phyloP scores from a whole-genome alignment of 2,888 invertebrate species.

The Geophilus truncorum region DNA sequence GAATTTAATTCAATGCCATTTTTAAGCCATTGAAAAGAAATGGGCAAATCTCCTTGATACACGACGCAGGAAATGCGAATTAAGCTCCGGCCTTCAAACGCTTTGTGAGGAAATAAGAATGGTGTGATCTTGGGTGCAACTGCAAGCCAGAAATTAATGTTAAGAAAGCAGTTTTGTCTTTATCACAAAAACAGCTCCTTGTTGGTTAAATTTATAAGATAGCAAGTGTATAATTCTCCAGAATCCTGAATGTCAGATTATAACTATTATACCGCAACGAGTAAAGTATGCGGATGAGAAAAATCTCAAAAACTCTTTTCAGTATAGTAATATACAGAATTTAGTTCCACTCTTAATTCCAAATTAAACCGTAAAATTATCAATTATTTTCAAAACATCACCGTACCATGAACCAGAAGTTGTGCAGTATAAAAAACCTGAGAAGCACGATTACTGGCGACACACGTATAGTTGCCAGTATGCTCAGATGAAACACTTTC shows the following conservation, averaged over 20 bases:
- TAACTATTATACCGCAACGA: not conserved
- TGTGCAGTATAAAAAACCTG: not conserved
- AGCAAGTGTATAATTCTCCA: not conserved
- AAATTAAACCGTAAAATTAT: not conserved
- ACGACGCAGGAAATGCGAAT: not conserved
- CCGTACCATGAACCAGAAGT: slow-evolving; percentile 19
- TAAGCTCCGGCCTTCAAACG: not conserved
- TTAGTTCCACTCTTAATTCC: not conserved
- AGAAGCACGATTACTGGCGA: not conserved
- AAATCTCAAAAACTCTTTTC: not conserved
- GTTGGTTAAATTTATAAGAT: not conserved
- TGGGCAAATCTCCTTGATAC: not conserved
- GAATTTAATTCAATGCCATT: not conserved
- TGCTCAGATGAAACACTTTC: not conserved
- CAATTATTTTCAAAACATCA: not conserved
- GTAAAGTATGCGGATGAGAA: not conserved
- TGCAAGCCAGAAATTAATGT: not conserved
- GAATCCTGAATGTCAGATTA: not conserved
- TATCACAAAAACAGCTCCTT: too few relatives aligned
- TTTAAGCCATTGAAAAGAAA: not conserved
- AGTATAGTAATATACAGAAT: not conserved
- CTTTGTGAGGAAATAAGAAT: not conserved
- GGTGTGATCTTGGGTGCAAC: slow-evolving; percentile 19
- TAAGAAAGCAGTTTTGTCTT: not conserved
- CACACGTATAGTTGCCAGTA: not conserved